phyloP scores from a whole-genome alignment of 2,113 vertebrate species.

The Oreocharis arfaki region DNA sequence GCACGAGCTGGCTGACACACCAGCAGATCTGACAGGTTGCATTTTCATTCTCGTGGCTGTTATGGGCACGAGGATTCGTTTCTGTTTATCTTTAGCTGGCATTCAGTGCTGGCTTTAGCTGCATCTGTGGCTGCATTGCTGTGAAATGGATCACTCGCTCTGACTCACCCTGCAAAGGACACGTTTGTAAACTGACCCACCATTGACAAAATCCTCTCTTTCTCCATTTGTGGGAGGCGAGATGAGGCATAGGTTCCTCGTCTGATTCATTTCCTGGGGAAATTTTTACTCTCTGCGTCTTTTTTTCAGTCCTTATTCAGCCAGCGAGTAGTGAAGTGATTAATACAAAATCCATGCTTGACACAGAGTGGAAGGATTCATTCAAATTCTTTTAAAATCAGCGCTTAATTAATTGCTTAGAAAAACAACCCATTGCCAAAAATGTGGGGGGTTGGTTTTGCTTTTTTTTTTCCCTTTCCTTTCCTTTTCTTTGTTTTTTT shows the following conservation, averaged over 20 bases:
- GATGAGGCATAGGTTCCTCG: conserved; percentile 61
- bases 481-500: too few relatives aligned
- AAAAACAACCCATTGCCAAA: conserved; percentile 46
- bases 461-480: background rate
- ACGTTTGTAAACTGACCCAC: conserved; percentile 67
- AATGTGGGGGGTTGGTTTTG: background rate
- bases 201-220: conserved; percentile 61
- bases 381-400: conserved; percentile 50
- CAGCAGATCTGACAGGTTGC: background rate
- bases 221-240: conserved; percentile 39
- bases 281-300: conserved; percentile 62
- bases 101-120: conserved; percentile 5
- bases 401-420: conserved; percentile 45
- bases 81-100: conserved; percentile 11
- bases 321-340: conserved; percentile 54
- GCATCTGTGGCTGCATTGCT: conserved; percentile 60
- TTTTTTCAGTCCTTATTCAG: conserved; percentile 42
- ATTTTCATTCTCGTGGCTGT: background rate
- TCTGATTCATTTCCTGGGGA: conserved; percentile 79
- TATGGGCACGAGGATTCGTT: background rate
- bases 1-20: background rate
- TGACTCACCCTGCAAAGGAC: conserved; percentile 69
- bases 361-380: conserved; percentile 42
- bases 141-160: conserved; percentile 48
- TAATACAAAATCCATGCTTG: conserved; percentile 60